These are phyloP conservation scores for Eristalis arbustorum DNA, from an alignment of 2,888 invertebrate genomes.

Conservation along the genomic window DNA sequence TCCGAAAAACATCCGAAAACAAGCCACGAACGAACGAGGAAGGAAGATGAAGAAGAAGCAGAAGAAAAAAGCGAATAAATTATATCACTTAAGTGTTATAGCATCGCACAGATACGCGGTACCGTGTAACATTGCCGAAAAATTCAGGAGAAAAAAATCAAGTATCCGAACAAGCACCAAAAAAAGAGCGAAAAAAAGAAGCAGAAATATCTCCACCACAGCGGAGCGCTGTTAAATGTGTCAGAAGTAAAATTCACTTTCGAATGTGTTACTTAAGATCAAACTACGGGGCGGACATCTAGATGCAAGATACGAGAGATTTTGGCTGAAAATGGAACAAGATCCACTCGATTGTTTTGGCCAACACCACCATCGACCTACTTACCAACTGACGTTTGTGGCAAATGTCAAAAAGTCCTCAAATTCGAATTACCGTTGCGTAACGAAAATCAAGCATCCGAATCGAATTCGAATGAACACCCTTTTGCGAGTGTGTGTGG, in stretches of 20 bases:
- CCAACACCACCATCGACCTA: conserved; percentile 15
- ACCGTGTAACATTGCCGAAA: conserved; percentile 51
- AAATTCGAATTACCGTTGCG: conserved; percentile 32
- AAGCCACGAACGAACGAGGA: conserved; percentile 3
- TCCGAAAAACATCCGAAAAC: conserved; percentile 37
- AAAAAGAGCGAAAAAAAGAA: conserved; percentile 2
- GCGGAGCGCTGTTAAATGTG: conserved; percentile 16
- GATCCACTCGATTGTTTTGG: background rate
- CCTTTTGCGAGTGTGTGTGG: background rate
- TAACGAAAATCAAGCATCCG: conserved; percentile 3
- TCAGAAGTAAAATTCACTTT: conserved; percentile 47
- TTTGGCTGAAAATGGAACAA: conserved; percentile 17
- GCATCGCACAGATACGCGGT: conserved; percentile 25
- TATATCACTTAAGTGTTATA: conserved; percentile 56
- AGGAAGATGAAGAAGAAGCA: conserved; percentile 20
- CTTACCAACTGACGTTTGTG: conserved; percentile 43
- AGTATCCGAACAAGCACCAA: background rate
- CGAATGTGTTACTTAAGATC: conserved; percentile 55
- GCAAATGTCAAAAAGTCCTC: conserved; percentile 20
- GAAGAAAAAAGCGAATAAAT: conserved; percentile 46
- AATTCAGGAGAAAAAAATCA: background rate
- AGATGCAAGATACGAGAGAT: background rate
- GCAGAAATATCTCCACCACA: conserved; percentile 26
- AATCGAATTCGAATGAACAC: background rate
- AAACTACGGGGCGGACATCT: conserved; percentile 19